Base-by-base conservation (phyloP, 2,888 invertebrate genomes). In the Chydorus sphaericus region DNA sequence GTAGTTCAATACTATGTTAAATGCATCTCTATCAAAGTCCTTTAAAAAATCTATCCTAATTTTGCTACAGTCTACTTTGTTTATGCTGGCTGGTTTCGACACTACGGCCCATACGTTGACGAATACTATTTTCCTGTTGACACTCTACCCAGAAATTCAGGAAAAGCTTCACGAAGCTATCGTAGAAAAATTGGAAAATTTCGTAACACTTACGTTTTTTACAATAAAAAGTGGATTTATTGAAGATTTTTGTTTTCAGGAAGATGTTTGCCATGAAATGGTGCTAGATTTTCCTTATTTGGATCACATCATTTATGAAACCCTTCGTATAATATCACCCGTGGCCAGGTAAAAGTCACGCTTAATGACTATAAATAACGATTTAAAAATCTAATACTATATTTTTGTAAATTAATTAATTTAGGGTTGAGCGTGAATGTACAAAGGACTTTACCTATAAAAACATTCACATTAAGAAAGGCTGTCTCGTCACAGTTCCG, bases 401-500 rank as follows among this genome's bases (percentile, higher is more conserved):
- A n/a, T n/a, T n/a, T n/a, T n/a, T n/a, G n/a, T n/a, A n/a, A n/a
- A n/a, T n/a, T n/a, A n/a, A n/a, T n/a, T n/a, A 3, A 2, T n/a
- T n/a, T 5, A 44, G 44, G 26, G 23, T 44, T 4, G 57, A 57
- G 23, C 56, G 57, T n/a, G 28, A 14, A 18, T 57, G 57, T n/a
- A 54, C 33, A 23, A 37, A 53, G 20, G 57, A 51, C 11, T 30
- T 54, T 6, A 26, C n/a, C 7, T 54, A 57, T 16, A 33, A 31
- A 6, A 65, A 74, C 31, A 66, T 75, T 3, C 66, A 68, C 16
- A 66, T 79, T 39, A 73, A 75, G 56, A 69, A 74, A 61, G 77
- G 75, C 3, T 70, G 73, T 59, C 68, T 74, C 1, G 71, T 77
- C 2, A 65, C 75, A 14, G 72, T 79, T 61, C 77, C 78, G 2